Base-by-base conservation (phyloP, 1,140 invertebrate genomes). In the Glossosoma conforme region DNA sequence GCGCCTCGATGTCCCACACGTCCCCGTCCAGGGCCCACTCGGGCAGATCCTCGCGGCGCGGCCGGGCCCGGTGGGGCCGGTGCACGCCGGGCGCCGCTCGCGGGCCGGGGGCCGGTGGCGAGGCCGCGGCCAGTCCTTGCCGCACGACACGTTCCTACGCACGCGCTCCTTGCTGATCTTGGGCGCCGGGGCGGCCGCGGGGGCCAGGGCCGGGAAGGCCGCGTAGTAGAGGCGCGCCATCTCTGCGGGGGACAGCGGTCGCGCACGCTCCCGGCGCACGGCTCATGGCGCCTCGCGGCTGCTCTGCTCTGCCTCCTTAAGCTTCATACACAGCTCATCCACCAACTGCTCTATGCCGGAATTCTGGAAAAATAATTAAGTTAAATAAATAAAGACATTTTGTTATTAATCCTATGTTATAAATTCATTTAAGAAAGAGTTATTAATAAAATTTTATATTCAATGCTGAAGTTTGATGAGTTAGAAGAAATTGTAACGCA, bases 301-400 rank as follows among this genome's bases (percentile, higher is more conserved):
- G n/a, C 10, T 22, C 17, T 51, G 48, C 40, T 68, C 64, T n/a
- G 67, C 60, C 54, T 69, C 61, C 47, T 69, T 69, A 33, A 82
- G 59, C 60, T 76, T 78, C 24, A 61, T 62, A 61, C 75, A 79
- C 18, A 81, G 65, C 63, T 81, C 78, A 62, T 81, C 78, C 15
- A 82, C 75, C 28, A 82, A 61, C 44, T 68, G 70, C 65, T 80
- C 77, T 47, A 81, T 77, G 53, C 72, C 77, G 66, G 67, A 71
- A 60, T 72, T 73, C 77, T 81, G 61, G 18, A 72, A 69, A 47
- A 62, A 59, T 58, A 64, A 63, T 46, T 57, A 53, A 45, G 47
- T 11, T n/a, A n/a, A n/a, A n/a, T n/a, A 28, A 28, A 36, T 8
- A 41, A 30, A 10, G 22, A 42, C 40, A 42, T 36, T 20, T 19